These are phyloP conservation scores for Nesoenas mayeri DNA, from an alignment of 2,113 vertebrate species.

Conservation along the genomic window DNA sequence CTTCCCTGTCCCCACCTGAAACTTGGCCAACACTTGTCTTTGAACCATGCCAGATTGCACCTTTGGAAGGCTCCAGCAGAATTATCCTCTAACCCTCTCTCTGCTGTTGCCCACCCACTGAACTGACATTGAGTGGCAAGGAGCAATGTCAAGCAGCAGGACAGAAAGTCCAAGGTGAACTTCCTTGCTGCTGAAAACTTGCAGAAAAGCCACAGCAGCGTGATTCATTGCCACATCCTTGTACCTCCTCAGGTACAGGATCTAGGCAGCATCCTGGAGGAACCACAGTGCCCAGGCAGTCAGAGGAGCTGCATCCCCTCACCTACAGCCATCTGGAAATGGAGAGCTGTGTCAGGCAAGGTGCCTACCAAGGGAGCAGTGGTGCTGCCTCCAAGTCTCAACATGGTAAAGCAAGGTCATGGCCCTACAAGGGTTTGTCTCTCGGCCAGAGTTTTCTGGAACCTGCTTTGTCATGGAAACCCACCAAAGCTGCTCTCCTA, in stretches of 20 bases:
- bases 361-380: neutral
- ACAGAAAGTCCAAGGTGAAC: neutral
- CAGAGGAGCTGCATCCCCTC: neutral
- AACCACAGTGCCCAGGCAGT: neutral
- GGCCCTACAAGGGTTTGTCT: accelerated
- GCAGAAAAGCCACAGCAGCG: neutral
- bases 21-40: neutral
- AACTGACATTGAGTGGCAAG: neutral
- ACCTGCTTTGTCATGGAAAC: neutral
- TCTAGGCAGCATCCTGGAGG: neutral
- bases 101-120: neutral
- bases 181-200: neutral
- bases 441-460: neutral
- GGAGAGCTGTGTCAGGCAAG: neutral
- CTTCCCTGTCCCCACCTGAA: neutral
- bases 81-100: neutral
- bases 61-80: neutral
- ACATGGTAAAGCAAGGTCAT: neutral
- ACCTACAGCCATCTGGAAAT: neutral
- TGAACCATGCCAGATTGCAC: neutral
- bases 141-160: neutral
- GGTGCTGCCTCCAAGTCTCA: neutral
- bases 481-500: neutral
- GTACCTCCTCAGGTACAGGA: neutral
- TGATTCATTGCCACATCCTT: neutral